Conservation (phyloP, 2,113 vertebrate genomes). For the Dicaeum eximium region DNA sequence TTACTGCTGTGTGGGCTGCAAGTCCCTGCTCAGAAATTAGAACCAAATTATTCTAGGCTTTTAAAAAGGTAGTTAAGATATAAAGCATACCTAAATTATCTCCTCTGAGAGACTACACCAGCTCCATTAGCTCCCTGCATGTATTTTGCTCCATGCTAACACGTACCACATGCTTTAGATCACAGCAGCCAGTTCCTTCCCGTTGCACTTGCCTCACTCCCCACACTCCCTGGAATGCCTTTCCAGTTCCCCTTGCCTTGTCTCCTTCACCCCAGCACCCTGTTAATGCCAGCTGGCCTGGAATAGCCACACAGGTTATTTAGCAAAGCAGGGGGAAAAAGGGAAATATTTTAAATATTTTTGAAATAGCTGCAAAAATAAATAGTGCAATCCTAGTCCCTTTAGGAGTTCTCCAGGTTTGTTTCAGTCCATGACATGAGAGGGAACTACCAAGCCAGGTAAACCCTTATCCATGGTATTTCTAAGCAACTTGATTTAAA, state of each 20-base stretch:
- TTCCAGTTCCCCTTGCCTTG: neutral
- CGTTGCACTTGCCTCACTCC: neutral
- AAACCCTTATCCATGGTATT: neutral
- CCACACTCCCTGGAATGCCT: neutral
- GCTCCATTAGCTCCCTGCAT: neutral
- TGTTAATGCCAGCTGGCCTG: neutral
- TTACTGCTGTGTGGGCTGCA: constrained; percentile 36
- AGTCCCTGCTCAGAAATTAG: constrained; percentile 53
- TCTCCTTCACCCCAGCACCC: neutral
- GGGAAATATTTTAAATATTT: neutral
- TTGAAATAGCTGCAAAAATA: neutral
- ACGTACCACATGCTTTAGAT: neutral
- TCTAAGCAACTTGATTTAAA: neutral
- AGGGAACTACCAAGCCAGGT: neutral
- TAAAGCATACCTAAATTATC: constrained; percentile 7
- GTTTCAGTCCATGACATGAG: neutral
- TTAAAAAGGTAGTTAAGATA: constrained; percentile 34
- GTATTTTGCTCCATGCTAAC: neutral
- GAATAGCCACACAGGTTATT: neutral
- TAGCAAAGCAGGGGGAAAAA: neutral
- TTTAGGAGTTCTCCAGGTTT: neutral
- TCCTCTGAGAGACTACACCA: neutral
- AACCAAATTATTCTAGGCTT: constrained; percentile 37
- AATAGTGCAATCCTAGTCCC: too few species aligned
- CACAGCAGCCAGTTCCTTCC: neutral